phyloP scores from a whole-genome alignment of 2,113 vertebrate genomes.

The Sturnus vulgaris region DNA sequence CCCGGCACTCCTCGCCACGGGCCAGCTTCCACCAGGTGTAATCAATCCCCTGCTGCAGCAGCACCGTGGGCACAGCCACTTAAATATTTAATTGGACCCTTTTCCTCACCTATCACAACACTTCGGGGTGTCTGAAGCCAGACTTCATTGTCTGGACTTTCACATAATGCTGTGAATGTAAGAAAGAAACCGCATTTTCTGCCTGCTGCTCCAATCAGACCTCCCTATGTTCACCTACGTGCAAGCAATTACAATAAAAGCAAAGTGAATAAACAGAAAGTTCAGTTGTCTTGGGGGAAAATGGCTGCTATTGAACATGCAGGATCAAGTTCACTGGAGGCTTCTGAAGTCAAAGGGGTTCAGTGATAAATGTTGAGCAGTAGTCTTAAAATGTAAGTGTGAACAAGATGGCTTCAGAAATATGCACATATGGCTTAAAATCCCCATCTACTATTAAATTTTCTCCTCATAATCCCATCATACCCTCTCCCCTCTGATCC shows the following conservation, averaged over 20 bases:
- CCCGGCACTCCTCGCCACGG: slow-evolving; percentile 47
- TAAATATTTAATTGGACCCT: slow-evolving; percentile 77
- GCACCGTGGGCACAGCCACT: slow-evolving; percentile 3
- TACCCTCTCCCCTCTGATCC: neutral
- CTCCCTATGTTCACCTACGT: rapidly evolving
- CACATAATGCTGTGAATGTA: neutral
- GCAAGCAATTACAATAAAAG: neutral
- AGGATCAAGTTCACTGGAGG: neutral
- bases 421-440: neutral
- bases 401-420: neutral
- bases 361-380: neutral
- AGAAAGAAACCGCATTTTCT: neutral
- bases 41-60: slow-evolving; percentile 71
- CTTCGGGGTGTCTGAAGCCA: neutral
- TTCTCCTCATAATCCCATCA: neutral
- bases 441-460: neutral
- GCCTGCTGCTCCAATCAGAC: neutral
- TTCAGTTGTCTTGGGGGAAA: neutral
- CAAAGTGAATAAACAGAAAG: neutral
- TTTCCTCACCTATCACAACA: slow-evolving; percentile 31
- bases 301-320: neutral
- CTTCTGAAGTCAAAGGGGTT: neutral
- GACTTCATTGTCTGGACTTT: neutral
- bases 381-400: neutral
- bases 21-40: slow-evolving; percentile 77